Conservation (phyloP, 2,797 vertebrate species). For the Iguana delicatissima region DNA sequence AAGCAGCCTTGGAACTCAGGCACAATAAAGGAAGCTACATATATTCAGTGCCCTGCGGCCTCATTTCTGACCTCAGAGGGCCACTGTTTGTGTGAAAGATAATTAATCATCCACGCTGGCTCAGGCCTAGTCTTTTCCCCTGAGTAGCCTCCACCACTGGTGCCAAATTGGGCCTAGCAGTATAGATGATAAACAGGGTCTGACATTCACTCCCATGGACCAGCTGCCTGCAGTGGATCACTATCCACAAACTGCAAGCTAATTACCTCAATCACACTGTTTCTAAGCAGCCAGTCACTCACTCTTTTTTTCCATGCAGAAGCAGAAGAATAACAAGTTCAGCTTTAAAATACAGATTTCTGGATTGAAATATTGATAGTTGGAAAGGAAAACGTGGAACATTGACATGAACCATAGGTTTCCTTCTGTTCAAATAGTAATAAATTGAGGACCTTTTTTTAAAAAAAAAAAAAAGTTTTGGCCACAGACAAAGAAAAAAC, state of each 20-base stretch:
- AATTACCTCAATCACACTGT: not conserved
- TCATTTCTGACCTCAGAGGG: slow-evolving; percentile 31
- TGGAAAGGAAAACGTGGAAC: not conserved
- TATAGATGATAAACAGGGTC: not conserved
- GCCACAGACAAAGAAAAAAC: not conserved
- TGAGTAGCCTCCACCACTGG: slow-evolving; percentile 7
- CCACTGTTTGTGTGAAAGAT: slow-evolving; percentile 14
- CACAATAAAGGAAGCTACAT: rapidly evolving
- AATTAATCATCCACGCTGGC: slow-evolving; percentile 18
- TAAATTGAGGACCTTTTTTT: not conserved
- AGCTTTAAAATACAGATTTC: slow-evolving; percentile 29
- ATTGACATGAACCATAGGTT: not conserved
- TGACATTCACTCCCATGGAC: not conserved
- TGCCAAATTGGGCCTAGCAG: slow-evolving; percentile 32
- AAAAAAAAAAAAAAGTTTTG: not conserved
- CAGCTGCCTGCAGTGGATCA: not conserved
- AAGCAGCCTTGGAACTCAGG: not conserved
- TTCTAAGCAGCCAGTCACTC: slow-evolving; percentile 38
- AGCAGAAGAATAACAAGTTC: slow-evolving; percentile 14
- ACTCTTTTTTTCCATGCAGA: not conserved
- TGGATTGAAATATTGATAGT: slow-evolving; percentile 15
- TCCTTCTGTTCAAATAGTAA: not conserved
- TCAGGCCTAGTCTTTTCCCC: not conserved
- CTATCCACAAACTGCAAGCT: slow-evolving; percentile 11
- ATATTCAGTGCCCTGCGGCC: not conserved